These are phyloP conservation scores for Stichopus horrens DNA, from an alignment of 53 echinoderm and acorn worm genomes.

Conservation along the genomic window DNA sequence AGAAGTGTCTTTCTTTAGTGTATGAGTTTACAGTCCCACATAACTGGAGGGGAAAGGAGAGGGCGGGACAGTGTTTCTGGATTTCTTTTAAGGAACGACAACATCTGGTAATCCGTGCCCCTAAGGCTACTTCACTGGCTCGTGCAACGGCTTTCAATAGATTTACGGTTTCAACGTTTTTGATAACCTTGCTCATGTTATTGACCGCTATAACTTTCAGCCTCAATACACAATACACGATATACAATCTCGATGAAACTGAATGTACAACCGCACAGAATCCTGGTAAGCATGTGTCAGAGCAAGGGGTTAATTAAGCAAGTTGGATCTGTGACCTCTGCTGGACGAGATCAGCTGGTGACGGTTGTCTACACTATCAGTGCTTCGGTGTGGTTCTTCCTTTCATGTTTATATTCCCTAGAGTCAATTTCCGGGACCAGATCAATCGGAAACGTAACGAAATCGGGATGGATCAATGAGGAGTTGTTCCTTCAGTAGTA, in stretches of 20 bases:
- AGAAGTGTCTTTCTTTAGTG: slow-evolving; percentile 20
- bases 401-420: slow-evolving; percentile 63
- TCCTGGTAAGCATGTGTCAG: slow-evolving; percentile 38
- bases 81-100: slow-evolving; percentile 30
- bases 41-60: slow-evolving; percentile 31
- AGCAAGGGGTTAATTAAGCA: slow-evolving; percentile 47
- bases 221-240: too few species aligned
- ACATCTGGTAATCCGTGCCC: slow-evolving; percentile 38
- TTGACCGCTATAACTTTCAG: slow-evolving; percentile 40
- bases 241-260: slow-evolving; percentile 51
- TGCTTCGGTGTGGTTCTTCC: slow-evolving; percentile 54
- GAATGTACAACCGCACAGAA: slow-evolving; percentile 51
- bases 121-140: slow-evolving; percentile 42
- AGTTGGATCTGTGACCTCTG: slow-evolving; percentile 53
- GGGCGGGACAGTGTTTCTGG: slow-evolving; percentile 29
- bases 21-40: not conserved
- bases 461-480: slow-evolving; percentile 55
- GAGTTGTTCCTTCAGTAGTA: slow-evolving; percentile 51
- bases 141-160: slow-evolving; percentile 38
- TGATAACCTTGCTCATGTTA: slow-evolving; percentile 42
- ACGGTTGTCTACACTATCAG: slow-evolving; percentile 56
- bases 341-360: slow-evolving; percentile 63
- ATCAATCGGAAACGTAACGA: slow-evolving; percentile 48
- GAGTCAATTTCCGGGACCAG: slow-evolving; percentile 54
- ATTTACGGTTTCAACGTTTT: slow-evolving; percentile 39